These are phyloP conservation scores for Portevinia maculata DNA, from an alignment of 2,888 invertebrate species.

Conservation along the genomic window DNA sequence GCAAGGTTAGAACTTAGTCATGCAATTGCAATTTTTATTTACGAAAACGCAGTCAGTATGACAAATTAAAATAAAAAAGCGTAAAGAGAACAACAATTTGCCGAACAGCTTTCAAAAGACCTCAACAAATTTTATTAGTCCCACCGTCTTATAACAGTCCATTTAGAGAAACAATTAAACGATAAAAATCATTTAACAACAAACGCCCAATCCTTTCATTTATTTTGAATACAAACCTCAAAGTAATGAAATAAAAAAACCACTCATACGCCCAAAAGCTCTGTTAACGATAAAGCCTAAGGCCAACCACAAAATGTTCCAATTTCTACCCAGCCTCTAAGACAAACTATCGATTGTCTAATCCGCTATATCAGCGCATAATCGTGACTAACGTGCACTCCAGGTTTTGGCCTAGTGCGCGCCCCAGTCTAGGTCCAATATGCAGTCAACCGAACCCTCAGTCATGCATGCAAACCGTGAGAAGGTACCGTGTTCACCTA, in stretches of 20 bases:
- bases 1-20: too few relatives aligned
- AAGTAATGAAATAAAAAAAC: neutral
- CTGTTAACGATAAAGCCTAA: conserved; percentile 46
- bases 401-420: conserved; percentile 51
- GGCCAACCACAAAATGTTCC: conserved; percentile 54
- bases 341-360: conserved; percentile 25
- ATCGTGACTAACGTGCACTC: conserved; percentile 68
- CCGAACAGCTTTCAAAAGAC: too few relatives aligned
- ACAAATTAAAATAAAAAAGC: too few relatives aligned
- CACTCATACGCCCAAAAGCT: conserved; percentile 30
- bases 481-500: conserved; percentile 51
- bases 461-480: conserved; percentile 55
- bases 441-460: conserved; percentile 33
- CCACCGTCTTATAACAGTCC: conserved; percentile 9
- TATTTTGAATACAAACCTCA: conserved; percentile 1
- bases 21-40: too few relatives aligned
- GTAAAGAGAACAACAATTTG: too few relatives aligned
- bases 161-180: conserved; percentile 59
- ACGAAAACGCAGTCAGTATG: too few relatives aligned
- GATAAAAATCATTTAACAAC: conserved; percentile 45
- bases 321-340: conserved; percentile 36
- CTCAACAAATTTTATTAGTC: neutral
- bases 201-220: conserved; percentile 60
- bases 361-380: conserved; percentile 39
- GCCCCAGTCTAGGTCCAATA: conserved; percentile 29